Conservation (phyloP, 2,888 invertebrate species). For the Thecocarcelia acutangulata region DNA sequence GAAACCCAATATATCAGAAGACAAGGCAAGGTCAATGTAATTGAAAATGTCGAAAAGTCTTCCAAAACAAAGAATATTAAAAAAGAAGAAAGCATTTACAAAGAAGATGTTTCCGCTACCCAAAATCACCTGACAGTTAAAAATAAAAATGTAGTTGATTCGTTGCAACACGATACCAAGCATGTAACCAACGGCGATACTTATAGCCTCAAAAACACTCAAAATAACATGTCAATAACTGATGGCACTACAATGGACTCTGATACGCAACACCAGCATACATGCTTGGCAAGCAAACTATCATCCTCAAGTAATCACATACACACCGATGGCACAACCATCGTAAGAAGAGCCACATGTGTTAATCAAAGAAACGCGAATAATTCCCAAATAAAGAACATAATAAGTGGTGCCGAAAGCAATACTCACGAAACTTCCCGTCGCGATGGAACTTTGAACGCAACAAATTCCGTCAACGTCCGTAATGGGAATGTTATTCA, state of each 20-base stretch:
- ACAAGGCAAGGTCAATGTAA: conserved; percentile 78
- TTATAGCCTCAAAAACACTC: conserved; percentile 4
- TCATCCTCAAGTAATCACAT: conserved; percentile 44
- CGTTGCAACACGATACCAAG: conserved; percentile 41
- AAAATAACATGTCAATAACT: conserved; percentile 19
- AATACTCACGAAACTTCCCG: conserved; percentile 23
- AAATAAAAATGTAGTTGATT: conserved; percentile 57
- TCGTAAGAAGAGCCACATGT: conserved; percentile 52
- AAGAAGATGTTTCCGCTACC: conserved; percentile 74
- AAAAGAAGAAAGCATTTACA: conserved; percentile 76
- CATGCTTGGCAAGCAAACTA: conserved; percentile 54
- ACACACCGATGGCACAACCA: conserved; percentile 60
- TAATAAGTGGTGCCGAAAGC: conserved; percentile 37
- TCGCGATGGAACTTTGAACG: conserved; percentile 14
- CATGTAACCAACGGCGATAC: conserved; percentile 61
- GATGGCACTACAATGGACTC: neutral
- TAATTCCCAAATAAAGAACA: conserved; percentile 59
- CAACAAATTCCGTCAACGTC: conserved; percentile 8
- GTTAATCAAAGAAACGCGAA: conserved; percentile 60
- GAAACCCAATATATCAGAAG: conserved; percentile 79
- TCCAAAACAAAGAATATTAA: conserved; percentile 77
- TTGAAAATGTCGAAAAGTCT: conserved; percentile 78
- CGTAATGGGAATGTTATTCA: conserved; percentile 14
- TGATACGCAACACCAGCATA: conserved; percentile 50
- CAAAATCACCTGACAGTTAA: conserved; percentile 72